Evolutionary conservation across 2,888 invertebrate genomes (phyloP), one percentile per base, ranked within the genome.

Genomic region (Calameuta idolon): DNA sequence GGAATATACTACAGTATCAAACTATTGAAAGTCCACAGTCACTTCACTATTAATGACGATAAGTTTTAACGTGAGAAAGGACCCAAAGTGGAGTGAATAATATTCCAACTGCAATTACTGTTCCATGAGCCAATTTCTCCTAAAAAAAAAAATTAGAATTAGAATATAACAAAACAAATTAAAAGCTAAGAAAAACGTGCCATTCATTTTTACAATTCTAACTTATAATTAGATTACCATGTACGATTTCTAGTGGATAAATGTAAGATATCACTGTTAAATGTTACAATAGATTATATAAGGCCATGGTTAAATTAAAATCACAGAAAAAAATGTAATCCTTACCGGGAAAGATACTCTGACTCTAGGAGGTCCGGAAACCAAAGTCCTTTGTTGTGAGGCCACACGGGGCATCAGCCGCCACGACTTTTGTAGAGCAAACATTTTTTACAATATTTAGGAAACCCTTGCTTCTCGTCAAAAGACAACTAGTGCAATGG

Each of bases 281-380:
- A 73, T 75, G n/a, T 11, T 35, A 33, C 12, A 34, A 15, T 35
- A 23, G 23, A 79, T 83, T 83, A 81, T 75, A 79, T 82, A 83
- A 84, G 40, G 23, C 23, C 23, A 40, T 40, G 40, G 40, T 23
- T 40, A 15, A 40, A 40, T 40, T 40, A 5, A 40, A 40, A 40
- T 23, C 15, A 40, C 23, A 40, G 15, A 40, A 23, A 40, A 40
- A 40, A 23, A 23, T 15, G 2, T 40, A 40, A 69, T 76, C 71
- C 85, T 85, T 81, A 85, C 85, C 69, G 77, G 11, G n/a, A 85
- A 79, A 4, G 85, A 75, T 75, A 85, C n/a, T 79, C 81, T 81
- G 75, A 78, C 79, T 69, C 80, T 79, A 5, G 85, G 85, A 69
- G 75, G 80, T 76, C 79, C 75, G 30, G 34, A 34, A 4, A 81